Evolutionary conservation across 1,140 invertebrate genomes (phyloP), one percentile per base, ranked within the genome.

Genomic region (Idris sp.): DNA sequence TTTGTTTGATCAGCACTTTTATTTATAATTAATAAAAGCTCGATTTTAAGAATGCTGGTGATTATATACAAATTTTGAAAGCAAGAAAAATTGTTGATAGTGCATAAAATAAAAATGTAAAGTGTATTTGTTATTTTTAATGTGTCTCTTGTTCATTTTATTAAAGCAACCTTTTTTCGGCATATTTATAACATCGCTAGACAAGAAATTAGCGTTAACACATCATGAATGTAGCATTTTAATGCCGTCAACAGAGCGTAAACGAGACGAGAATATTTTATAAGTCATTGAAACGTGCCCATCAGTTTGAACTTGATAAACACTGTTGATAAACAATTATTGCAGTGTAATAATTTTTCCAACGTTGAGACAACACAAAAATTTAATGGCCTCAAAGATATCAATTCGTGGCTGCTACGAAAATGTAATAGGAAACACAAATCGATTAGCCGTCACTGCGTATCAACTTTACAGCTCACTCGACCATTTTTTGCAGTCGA

Each of bases 381-480:
- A 53, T 53, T 36, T 38, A 51, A 59, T 35, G 46, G 19, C 22
- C 19, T 30, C 46, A 16, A 61, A 69, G 65, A 69, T 69, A 69
- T 69, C 54, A 69, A 69, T 69, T 69, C 54, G 54, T 46, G 53
- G 54, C 8, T 30, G 46, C 38, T 36, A 54, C 48, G 31, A 59
- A 69, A 61, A 30, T 69, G 40, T 59, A 68, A 54, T 54, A 46
- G 46, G 54, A 69, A 69, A 61, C 51, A 69, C 65, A 59, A 69
- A 69, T 69, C 65, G 65, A 69, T 69, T 69, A 69, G 40, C 67
- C 67, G 67, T 71, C 67, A 69, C 46, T 69, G 48, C 65, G 65
- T 61, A 62, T 71, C 67, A 71, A 49, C 65, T 69, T 61, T 69
- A 61, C 54, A 69, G 43, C 67, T 71, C 56, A 62, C 40, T 71